Evolutionary conservation across 1,140 invertebrate species (phyloP).

Genomic region (Trichonephila inaurata): DNA sequence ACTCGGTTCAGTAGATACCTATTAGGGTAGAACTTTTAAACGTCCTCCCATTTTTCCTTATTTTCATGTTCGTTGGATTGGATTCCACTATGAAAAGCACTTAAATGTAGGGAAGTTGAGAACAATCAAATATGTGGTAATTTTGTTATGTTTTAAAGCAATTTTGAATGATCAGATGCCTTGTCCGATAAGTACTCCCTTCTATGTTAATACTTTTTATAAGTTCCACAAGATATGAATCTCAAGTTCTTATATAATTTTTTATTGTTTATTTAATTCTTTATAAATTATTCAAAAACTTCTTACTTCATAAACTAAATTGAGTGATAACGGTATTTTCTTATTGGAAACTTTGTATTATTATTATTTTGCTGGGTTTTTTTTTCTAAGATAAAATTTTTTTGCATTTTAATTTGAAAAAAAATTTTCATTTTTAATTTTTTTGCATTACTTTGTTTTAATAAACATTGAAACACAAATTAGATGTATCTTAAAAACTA

Average conservation of each 20-base stretch:
- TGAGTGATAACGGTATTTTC: neutral
- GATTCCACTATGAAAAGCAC: neutral
- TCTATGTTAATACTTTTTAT: neutral
- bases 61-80: neutral
- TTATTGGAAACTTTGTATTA: neutral
- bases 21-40: slow-evolving; percentile 14
- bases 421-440: no score
- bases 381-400: no score
- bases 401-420: no score
- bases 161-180: no score
- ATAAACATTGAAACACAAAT: no score
- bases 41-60: neutral
- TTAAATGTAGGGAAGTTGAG: neutral
- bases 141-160: neutral
- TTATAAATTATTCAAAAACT: neutral
- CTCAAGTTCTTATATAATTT: no score
- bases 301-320: neutral
- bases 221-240: neutral
- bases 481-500: no score
- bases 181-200: neutral
- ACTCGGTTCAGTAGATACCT: neutral
- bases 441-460: no score
- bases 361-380: no score
- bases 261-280: neutral
- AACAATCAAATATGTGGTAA: neutral